Base-by-base conservation (phyloP, 2,113 vertebrate genomes). In the Thermophis baileyi region DNA sequence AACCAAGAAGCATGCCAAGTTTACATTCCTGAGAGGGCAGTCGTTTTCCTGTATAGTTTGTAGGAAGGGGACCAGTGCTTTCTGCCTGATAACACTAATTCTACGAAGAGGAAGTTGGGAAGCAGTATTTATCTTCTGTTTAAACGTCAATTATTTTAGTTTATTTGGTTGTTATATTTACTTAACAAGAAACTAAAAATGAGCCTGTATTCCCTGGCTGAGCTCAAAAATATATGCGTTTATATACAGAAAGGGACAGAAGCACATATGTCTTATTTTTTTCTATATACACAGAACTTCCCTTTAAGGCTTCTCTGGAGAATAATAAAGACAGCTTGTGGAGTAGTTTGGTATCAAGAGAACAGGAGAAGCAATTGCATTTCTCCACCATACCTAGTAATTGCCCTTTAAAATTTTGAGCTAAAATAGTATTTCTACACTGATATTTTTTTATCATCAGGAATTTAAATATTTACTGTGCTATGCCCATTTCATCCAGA, bases 21-120 rank as follows among this genome's bases (percentile, higher is more conserved):
- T 97, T 97, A 96, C 96, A 96, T 96, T 97, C 96, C 95, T 97
- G 55, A 22, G 89, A 96, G 95, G 96, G 94, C 96, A 97, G 94
- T 94, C 94, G 25, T 85, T 11, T 97, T 96, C 96, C 49, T 89
- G 93, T 96, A 88, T 57, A 10, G 94, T 91, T 54, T 0, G 54
- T 25, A 93, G 95, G 93, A 94, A 95, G 93, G 85, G 87, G 53
- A 0, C 16, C 87, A 74, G 94, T 2, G 20, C 95, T 96, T 95
- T 94, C 96, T 93, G 47, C 49, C 91, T 93, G 94, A 96, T 97
- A 96, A 94, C 92, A 94, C 93, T 63, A 12, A 92, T 94, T 92
- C 94, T 95, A 94, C 87, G 86, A 94, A 96, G 88, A 94, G 94
- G 69, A 88, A 93, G 93, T 69, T 69, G 90, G 88, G 47, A 92